These are phyloP conservation scores for Porphyrio hochstetteri DNA, from an alignment of 2,113 vertebrate genomes.

Conservation along the genomic window DNA sequence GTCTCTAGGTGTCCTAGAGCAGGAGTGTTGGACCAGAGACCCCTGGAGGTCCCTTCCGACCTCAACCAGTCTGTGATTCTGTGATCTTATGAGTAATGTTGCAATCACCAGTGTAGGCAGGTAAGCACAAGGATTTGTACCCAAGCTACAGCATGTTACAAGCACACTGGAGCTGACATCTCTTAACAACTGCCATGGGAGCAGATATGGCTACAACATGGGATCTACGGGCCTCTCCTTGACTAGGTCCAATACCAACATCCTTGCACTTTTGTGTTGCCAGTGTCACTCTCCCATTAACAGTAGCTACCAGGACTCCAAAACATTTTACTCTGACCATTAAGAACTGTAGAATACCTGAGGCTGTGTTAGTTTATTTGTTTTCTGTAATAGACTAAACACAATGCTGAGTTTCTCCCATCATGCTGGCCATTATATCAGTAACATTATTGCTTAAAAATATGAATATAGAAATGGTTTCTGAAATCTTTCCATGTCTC, in stretches of 20 bases:
- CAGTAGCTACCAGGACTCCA: background rate
- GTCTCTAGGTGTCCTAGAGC: background rate
- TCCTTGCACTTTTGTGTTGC: background rate
- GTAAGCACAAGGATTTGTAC: background rate
- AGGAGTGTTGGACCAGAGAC: background rate
- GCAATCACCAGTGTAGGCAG: background rate
- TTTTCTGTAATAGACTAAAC: background rate
- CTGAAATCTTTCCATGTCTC: background rate
- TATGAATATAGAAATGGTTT: background rate
- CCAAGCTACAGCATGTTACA: background rate
- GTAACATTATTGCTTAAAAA: background rate
- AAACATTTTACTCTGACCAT: background rate
- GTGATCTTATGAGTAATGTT: fast-evolving
- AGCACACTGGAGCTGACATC: background rate
- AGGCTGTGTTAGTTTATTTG: background rate
- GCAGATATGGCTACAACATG: background rate
- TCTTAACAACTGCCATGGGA: background rate
- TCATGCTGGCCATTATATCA: background rate
- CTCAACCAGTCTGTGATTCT: background rate
- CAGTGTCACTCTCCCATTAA: background rate
- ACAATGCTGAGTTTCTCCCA: background rate
- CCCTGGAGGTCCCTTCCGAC: background rate
- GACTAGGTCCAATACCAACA: background rate
- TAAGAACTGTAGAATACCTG: background rate
- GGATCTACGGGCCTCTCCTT: background rate